These are phyloP conservation scores for Chrysopilus asiliformis DNA, from an alignment of 2,888 invertebrate genomes.

Conservation along the genomic window DNA sequence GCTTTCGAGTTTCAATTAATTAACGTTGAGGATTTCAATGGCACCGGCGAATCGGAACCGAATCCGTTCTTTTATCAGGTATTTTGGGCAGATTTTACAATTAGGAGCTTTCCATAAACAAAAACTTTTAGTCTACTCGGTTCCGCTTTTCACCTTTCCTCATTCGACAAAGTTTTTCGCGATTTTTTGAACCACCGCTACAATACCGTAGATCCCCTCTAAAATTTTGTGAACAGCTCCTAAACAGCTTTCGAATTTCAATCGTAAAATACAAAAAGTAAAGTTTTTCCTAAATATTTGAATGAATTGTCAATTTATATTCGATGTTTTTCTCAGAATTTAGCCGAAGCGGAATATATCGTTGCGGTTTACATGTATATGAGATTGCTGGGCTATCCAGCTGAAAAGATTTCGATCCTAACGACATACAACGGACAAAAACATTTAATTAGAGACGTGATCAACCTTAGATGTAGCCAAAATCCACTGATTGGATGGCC, in stretches of 20 bases:
- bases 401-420: conserved; percentile 90
- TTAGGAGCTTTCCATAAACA: no score
- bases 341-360: conserved; percentile 86
- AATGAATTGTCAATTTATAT: no score
- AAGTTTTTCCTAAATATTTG: no score
- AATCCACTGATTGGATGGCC: conserved; percentile 93
- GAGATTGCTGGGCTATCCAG: conserved; percentile 92
- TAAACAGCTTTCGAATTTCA: not conserved
- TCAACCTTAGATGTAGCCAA: conserved; percentile 81
- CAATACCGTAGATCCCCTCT: not conserved
- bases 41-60: conserved; percentile 92
- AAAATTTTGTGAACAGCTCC: not conserved
- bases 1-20: conserved; percentile 87
- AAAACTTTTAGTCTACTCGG: not conserved
- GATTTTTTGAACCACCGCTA: not conserved
- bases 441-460: conserved; percentile 90
- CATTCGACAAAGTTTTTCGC: no score
- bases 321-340: conserved; percentile 51
- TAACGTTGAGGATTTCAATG: conserved; percentile 93
- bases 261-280: not conserved
- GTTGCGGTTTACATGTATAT: conserved; percentile 98
- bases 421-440: conserved; percentile 99
- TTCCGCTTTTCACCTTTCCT: no score
- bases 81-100: no score
- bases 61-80: conserved; percentile 98